Evolutionary conservation across 2,797 vertebrate genomes (phyloP).

Genomic region (Vipera latastei): DNA sequence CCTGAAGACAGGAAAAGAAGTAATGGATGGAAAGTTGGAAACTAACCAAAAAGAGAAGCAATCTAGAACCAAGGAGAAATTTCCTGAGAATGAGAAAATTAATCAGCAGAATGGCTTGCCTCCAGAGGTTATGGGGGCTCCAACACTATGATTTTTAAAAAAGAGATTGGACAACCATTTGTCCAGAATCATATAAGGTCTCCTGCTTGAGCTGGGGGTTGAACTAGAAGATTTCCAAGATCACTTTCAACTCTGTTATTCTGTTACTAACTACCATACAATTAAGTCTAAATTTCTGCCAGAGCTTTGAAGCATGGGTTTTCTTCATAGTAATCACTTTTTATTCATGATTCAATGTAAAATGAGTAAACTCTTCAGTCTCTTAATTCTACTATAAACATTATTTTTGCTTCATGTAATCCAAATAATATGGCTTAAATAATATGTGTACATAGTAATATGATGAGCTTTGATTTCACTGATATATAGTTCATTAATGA

Average conservation of each 20-base stretch:
- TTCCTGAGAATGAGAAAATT: not conserved
- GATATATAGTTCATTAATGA: not conserved
- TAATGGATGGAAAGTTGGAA: not conserved
- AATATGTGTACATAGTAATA: not conserved
- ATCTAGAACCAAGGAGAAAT: not conserved
- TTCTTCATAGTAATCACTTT: slow-evolving; percentile 2
- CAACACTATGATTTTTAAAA: not conserved
- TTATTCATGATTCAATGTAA: slow-evolving; percentile 20
- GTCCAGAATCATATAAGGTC: not conserved
- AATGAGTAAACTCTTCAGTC: slow-evolving; percentile 34
- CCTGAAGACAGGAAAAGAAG: not conserved
- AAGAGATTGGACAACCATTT: not conserved
- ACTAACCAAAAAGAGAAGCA: not conserved
- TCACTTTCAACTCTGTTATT: not conserved
- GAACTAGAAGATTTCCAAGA: not conserved
- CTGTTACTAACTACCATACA: not conserved
- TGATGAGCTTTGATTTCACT: slow-evolving; percentile 5
- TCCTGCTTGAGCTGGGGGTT: not conserved
- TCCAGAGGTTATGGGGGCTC: not conserved
- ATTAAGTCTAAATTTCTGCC: not conserved
- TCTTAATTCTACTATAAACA: not conserved
- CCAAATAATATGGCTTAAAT: slow-evolving; percentile 2
- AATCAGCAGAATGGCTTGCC: not conserved
- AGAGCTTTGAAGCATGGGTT: slow-evolving; percentile 18
- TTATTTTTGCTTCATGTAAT: slow-evolving; percentile 17